Evolutionary conservation across 1,140 invertebrate genomes (phyloP).

Genomic region (Scaptodrosophila lebanonensis): DNA sequence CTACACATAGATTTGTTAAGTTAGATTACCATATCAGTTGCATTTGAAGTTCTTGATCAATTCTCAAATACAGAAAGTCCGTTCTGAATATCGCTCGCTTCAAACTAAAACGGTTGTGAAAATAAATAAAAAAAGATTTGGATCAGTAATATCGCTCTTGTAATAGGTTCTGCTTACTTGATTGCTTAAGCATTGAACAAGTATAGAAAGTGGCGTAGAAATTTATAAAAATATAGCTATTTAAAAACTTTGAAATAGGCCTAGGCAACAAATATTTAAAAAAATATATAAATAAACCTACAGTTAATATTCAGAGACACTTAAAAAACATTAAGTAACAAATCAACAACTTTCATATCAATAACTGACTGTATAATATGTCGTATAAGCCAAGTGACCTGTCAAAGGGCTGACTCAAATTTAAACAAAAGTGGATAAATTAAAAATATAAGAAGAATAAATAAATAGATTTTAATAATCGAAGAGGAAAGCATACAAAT

Average conservation of each 20-base stretch:
- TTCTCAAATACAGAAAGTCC: conserved; percentile 3
- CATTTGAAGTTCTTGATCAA: conserved; percentile 6
- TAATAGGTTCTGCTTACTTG: conserved; percentile 11
- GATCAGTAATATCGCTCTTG: too few species aligned
- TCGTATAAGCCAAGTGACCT: too few species aligned
- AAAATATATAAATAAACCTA: too few species aligned
- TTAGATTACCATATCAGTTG: conserved; percentile 47
- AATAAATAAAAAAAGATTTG: neutral
- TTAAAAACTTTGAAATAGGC: neutral
- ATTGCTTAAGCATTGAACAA: conserved; percentile 3
- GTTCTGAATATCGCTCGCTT: conserved; percentile 71
- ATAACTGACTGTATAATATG: conserved; percentile 4
- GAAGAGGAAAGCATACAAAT: conserved; percentile 15
- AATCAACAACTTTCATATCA: too few species aligned
- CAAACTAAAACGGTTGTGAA: conserved; percentile 73
- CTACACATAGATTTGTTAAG: conserved; percentile 14
- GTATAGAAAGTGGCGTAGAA: conserved; percentile 7
- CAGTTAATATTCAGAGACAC: too few species aligned
- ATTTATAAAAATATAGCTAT: too few species aligned
- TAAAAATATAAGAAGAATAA: too few species aligned
- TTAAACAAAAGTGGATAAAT: neutral
- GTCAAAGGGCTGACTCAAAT: too few species aligned
- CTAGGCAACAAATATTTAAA: conserved; percentile 15
- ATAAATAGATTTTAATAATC: too few species aligned
- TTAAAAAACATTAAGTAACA: too few species aligned